Evolutionary conservation across 2,888 invertebrate species (phyloP), one percentile per base, ranked within the genome.

Genomic region (Trachelus troglodyta): DNA sequence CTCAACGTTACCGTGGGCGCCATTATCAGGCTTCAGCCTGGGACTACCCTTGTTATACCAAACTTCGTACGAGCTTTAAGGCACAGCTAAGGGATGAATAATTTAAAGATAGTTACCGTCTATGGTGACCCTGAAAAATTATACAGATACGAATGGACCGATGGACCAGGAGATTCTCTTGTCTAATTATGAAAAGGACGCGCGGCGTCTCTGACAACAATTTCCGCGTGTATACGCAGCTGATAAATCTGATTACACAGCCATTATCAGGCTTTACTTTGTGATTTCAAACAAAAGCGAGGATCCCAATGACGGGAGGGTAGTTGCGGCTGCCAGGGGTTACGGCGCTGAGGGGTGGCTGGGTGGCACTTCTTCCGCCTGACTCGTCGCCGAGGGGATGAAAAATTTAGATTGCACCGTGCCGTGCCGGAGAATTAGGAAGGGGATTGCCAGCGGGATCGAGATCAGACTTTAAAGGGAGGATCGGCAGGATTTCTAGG

Each of bases 361-460:
- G 83, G 83, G 82, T 76, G 85, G 83, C 86, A 86, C 89, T 90
- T 90, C 90, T 91, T 90, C 88, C 87, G 86, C 84, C 87, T 89
- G 89, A 80, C 81, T 86, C 82, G 81, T 79, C 84, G 87, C 89
- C 86, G 86, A 81, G 87, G 87, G 89, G 87, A 92, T 92, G 92
- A 92, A 92, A 91, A 92, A 92, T 92, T 92, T 92, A 92, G 92
- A 92, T 92, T 92, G 92, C 92, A 92, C 92, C 91, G 91, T 90
- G 30, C 40, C 40, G 40, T 40, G 23, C 6, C 56, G 6, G 23
- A 56, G 56, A 23, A 56, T 56, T 23, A 56, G 56, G 56, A 56
- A 23, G 56, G 56, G 56, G 56, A 56, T 56, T 56, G 56, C 15
- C 40, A 40, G 40, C 40, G 15, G 40, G 40, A 56, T 56, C 56